Base-by-base conservation (phyloP, 1,140 invertebrate genomes). In the Drosophila asahinai region DNA sequence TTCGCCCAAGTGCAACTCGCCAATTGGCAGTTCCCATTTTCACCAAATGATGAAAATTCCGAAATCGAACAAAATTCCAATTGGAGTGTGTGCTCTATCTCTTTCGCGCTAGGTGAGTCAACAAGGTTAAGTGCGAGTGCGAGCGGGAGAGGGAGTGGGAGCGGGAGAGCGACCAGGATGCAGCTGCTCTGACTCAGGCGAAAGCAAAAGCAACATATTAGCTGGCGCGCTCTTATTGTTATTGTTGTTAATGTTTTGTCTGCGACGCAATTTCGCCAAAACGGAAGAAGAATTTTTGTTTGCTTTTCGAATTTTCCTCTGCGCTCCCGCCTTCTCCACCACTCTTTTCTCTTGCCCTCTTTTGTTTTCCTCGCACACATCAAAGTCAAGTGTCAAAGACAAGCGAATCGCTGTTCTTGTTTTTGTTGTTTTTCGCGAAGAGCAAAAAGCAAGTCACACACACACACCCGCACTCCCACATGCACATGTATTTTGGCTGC, bases 371-470 rank as follows among this genome's bases (percentile, higher is more conserved):
- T 33, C 63, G 60, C 63, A 63, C 77, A 74, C 72, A 86, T 89
- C 84, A 90, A 89, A 89, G 84, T 89, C 84, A 89, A 89, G 84
- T 90, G 75, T 86, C 86, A 89, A 89, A 89, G 84, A 76, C 78
- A 63, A 68, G 19, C 82, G 67, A 83, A 77, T 70, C 45, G 74
- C 36, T 45, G 33, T 67, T 52, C 49, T 60, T 78, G 75, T 54
- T 78, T 70, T 73, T 81, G 64, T 42, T 57, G 64, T 36, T 49
- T 45, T 68, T 73, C 48, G 45, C 64, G 54, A 80, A 58, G 67
- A 77, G 70, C 64, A 62, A 65, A 71, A 83, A 78, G 65, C 64
- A 84, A 72, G 62, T 58, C 73, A 58, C 61, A 80, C 73, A 58
- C 61, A 80, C 47, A 72, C 63, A 76, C 52, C 52, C 52, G 19